Percentiles rank a stretch among this genome's conserved stretches.
These are phyloP conservation scores for Scortum barcoo DNA, from an alignment of 2,113 vertebrate species.

Conservation along the genomic window DNA sequence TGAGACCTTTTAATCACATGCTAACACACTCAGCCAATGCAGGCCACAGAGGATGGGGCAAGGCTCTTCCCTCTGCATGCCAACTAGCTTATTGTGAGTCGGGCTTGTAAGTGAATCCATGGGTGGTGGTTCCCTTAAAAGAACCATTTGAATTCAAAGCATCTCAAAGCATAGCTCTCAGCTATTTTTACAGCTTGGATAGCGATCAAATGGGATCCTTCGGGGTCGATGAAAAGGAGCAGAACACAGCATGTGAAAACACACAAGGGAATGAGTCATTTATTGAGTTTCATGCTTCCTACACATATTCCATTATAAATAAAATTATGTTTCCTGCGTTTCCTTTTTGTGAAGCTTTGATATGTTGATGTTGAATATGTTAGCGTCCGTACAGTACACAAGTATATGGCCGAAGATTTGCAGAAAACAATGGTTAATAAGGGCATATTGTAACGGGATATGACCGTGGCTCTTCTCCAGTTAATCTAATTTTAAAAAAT, in stretches of 20 bases:
- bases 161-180: constrained; percentile 48
- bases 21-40: constrained; percentile 37
- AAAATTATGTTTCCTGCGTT: constrained; percentile 7
- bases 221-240: constrained; percentile 54
- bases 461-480: background rate
- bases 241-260: constrained; percentile 43
- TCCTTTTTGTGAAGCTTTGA: constrained; percentile 26
- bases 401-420: background rate
- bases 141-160: constrained; percentile 63
- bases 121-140: constrained; percentile 57
- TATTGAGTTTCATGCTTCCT: constrained; percentile 62
- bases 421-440: background rate
- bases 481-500: background rate
- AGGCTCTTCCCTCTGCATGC: constrained; percentile 54
- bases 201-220: constrained; percentile 63
- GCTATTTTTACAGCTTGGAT: constrained; percentile 65
- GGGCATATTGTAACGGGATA: background rate
- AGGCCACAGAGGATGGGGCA: constrained; percentile 32
- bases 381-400: background rate
- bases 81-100: constrained; percentile 67
- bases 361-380: constrained; percentile 4
- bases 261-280: constrained; percentile 55
- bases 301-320: constrained; percentile 39
- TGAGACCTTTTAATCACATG: constrained; percentile 65
- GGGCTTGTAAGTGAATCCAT: constrained; percentile 51